These are phyloP conservation scores for Zosterops pallidus DNA, from an alignment of 2,113 vertebrate species.

Conservation along the genomic window DNA sequence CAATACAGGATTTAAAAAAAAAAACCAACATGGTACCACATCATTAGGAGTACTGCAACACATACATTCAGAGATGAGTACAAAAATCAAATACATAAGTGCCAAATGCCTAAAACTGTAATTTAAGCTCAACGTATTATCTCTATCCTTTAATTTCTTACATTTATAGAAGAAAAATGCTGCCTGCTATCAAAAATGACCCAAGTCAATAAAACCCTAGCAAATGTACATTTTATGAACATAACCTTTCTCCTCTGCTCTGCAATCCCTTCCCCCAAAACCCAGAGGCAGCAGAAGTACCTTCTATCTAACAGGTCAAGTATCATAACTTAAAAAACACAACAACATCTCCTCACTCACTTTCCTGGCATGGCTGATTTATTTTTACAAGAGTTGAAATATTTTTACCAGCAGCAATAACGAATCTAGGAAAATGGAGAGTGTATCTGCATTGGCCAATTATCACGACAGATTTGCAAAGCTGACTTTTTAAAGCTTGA, in stretches of 20 bases:
- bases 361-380: neutral
- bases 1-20: neutral
- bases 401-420: conserved; percentile 1
- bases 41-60: neutral
- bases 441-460: neutral
- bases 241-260: neutral
- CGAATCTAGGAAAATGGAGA: neutral
- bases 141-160: neutral
- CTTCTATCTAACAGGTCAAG: neutral
- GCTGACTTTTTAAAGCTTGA: neutral
- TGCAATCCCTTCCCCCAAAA: neutral
- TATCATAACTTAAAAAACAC: neutral
- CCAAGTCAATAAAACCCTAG: neutral
- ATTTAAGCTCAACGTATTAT: neutral
- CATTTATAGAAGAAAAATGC: neutral
- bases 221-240: neutral
- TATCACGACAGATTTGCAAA: conserved; percentile 13
- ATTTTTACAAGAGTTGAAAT: neutral
- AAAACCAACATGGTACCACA: neutral
- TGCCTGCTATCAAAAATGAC: neutral
- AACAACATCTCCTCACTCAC: neutral
- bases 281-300: neutral
- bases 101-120: neutral
- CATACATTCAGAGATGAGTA: neutral
- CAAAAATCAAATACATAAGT: neutral